Evolutionary conservation across 2,113 vertebrate species (phyloP).

Genomic region (Phylloscopus trochiloides): DNA sequence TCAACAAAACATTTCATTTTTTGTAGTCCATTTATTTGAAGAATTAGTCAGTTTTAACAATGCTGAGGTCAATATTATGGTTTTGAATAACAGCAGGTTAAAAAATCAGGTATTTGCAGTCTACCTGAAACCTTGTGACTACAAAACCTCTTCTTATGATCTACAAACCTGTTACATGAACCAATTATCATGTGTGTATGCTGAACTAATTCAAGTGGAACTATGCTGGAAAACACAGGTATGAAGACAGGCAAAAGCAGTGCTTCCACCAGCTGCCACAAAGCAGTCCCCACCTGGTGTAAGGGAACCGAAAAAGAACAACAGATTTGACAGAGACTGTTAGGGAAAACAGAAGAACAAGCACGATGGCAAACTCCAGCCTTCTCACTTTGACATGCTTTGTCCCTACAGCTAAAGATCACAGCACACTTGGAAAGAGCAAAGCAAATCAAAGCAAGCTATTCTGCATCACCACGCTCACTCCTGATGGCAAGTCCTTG

Average conservation of each 20-base stretch:
- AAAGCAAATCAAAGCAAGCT: neutral
- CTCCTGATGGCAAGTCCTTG: neutral
- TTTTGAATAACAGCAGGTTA: neutral
- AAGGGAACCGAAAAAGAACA: neutral
- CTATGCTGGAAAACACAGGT: neutral
- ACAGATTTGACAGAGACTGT: neutral
- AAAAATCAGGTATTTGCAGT: neutral
- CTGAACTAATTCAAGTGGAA: neutral
- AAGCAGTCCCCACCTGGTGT: neutral
- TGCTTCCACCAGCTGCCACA: neutral
- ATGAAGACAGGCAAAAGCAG: neutral
- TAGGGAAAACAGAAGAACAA: neutral
- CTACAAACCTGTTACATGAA: neutral
- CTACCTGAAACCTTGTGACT: neutral
- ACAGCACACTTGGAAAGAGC: neutral
- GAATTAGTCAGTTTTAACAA: neutral
- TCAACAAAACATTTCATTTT: neutral
- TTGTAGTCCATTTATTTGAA: neutral
- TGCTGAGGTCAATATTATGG: neutral
- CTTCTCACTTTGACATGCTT: neutral
- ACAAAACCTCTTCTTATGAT: neutral
- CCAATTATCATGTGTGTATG: fast-evolving
- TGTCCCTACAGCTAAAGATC: neutral
- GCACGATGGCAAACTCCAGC: fast-evolving
- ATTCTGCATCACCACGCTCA: fast-evolving